Conservation (phyloP, 2,888 invertebrate genomes). For the Lasius fuliginosus region DNA sequence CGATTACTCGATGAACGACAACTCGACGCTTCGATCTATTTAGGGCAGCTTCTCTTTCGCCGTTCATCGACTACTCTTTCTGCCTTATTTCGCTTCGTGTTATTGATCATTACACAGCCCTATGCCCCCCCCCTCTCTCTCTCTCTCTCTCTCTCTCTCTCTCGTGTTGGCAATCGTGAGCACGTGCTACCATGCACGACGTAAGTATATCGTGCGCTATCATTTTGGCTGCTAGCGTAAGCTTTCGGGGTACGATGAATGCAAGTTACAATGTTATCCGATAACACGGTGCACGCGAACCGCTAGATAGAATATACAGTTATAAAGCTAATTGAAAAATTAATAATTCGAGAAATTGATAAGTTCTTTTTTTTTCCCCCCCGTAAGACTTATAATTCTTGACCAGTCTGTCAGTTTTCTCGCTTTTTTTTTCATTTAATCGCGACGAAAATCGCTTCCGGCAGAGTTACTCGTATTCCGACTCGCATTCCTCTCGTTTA, state of each 20-base stretch:
- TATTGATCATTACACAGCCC: slow-evolving; percentile 48
- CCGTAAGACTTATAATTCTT: background rate
- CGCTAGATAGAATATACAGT: background rate
- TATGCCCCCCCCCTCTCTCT: background rate
- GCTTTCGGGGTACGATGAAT: background rate
- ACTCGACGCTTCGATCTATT: background rate
- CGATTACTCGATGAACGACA: slow-evolving; percentile 9
- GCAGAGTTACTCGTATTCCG: background rate
- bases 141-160: background rate
- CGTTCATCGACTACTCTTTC: background rate
- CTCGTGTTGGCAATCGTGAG: slow-evolving; percentile 17
- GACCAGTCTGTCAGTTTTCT: background rate
- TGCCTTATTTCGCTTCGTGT: slow-evolving; percentile 26
- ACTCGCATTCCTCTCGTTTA: slow-evolving; percentile 6
- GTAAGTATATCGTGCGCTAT: slow-evolving; percentile 23
- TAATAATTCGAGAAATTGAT: background rate
- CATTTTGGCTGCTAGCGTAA: slow-evolving; percentile 27
- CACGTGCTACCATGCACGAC: slow-evolving; percentile 40
- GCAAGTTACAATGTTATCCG: slow-evolving; percentile 18
- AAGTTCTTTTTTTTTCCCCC: background rate
- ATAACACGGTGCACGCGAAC: slow-evolving; percentile 16
- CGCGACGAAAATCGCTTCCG: background rate
- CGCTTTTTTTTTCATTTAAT: background rate
- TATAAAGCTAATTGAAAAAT: slow-evolving; percentile 11
- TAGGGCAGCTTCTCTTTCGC: background rate